Base-by-base conservation (phyloP, 2,797 vertebrate species). In the Todus mexicanus region DNA sequence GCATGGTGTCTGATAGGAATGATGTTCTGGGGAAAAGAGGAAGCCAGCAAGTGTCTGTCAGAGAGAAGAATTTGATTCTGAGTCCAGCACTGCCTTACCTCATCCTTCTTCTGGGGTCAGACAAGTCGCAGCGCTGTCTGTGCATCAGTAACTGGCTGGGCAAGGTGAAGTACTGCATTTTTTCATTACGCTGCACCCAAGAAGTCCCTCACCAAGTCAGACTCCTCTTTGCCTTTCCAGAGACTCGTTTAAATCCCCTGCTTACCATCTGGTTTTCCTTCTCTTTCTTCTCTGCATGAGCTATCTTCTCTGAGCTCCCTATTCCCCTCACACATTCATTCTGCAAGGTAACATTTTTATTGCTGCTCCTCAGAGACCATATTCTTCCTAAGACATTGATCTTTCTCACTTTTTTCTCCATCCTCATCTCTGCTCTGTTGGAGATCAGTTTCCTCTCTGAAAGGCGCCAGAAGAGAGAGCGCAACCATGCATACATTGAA, bases 1-100 rank as follows among this genome's bases (percentile, higher is more conserved):
- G 88, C 92, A 88, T 75, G 73, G 65, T 94, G 79, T 70, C 73
- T 95, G 91, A 65, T 80, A 77, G 73, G 35, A 91, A 40, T 84
- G 79, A 66, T 94, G 80, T 94, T 94, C 70, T 84, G 70, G 66
- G 70, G 42, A 81, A 75, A 86, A 88, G 73, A 88, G 80, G 79
- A 84, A 79, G 92, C 85, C 14, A 22, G 78, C 61, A 91, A 86
- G 73, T 73, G 75, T 84, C 87, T 94, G 73, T 77, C 66, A 72
- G 59, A 78, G 76, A 81, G 70, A 86, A 50, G 60, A 78, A 81
- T 84, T 66, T 63, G 61, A 61, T 61, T 91, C 42, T 20, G 38
- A 63, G 35, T 66, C 63, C 56, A 56, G 43, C 17, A 11, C 66
- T 72, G 79, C 51, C 47, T 76, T 87, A 27, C 75, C 38, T 89